Evolutionary conservation across 2,888 invertebrate species (phyloP), one percentile per base, ranked within the genome.

Genomic region (Drosophila flavopinicola): DNA sequence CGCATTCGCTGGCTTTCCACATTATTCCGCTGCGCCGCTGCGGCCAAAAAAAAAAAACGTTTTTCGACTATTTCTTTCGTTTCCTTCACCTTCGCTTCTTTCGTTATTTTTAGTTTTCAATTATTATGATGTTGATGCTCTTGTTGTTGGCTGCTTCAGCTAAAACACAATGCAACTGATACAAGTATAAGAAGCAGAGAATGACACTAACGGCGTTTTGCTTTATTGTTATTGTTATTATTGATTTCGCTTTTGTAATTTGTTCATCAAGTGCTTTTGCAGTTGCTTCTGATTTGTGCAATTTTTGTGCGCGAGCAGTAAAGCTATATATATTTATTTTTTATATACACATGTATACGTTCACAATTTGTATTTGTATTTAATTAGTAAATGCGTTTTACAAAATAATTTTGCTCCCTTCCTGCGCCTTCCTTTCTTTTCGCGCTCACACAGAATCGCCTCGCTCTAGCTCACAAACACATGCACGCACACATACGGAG

Each of bases 321-420:
- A n/a, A n/a, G n/a, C n/a, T n/a, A n/a, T n/a, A n/a, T 13, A 27
- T 5, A 27, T 9, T 7, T 15, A 20, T 42, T 45, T 25, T 52
- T 29, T 30, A 53, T 38, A 27, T 32, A 27, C 23, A 41, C 24
- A 39, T 30, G 13, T 32, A 39, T 25, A 35, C 59, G 9, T 30
- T 54, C 63, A 61, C 45, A 35, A 63, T 76, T 63, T 47, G 49
- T 67, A 33, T 56, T 66, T 60, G 64, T 49, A 44, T 71, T 61
- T 67, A 65, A 63, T 83, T 78, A 57, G 49, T 78, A 77, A 80
- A 80, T 80, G 86, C 86, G 80, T 86, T 80, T 74, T 66, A 80
- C 66, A 71, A 79, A 74, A 56, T 56, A 37, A 59, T 65, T 20
- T 63, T 44, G 35, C 44, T 38, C 51, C 35, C 42, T 47, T 51